Evolutionary conservation across 2,113 vertebrate species (phyloP).

Genomic region (Rhinoptilus africanus): DNA sequence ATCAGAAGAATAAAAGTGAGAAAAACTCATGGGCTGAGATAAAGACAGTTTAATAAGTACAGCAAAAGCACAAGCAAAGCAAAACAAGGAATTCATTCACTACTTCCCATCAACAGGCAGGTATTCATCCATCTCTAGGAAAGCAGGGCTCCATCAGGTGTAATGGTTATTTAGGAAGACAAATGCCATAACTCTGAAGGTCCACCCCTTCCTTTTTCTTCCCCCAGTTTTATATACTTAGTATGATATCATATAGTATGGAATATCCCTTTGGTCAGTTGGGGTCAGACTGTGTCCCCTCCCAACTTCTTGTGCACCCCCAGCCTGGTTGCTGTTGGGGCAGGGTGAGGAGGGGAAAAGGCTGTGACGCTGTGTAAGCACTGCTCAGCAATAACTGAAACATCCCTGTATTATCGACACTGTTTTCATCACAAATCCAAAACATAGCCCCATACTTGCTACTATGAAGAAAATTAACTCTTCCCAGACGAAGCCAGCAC

Average conservation of each 20-base stretch:
- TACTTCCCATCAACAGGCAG: not conserved
- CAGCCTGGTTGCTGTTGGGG: not conserved
- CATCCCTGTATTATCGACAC: not conserved
- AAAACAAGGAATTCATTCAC: not conserved
- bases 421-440: not conserved
- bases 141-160: not conserved
- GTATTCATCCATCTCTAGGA: not conserved
- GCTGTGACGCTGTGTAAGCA: not conserved
- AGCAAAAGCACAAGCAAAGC: not conserved
- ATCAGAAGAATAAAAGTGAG: not conserved
- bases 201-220: not conserved
- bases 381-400: not conserved
- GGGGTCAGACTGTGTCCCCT: not conserved
- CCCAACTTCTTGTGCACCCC: not conserved
- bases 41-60: not conserved
- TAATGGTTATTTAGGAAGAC: not conserved
- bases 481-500: not conserved
- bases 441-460: not conserved
- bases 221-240: not conserved
- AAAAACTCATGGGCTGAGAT: not conserved
- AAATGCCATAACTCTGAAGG: not conserved
- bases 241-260: not conserved
- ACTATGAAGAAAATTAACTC: not conserved
- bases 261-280: not conserved
- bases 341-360: not conserved